Evolutionary conservation across 2,797 vertebrate genomes (phyloP), one percentile per base, ranked within the genome.

Genomic region (Arrhamphus sclerolepis): DNA sequence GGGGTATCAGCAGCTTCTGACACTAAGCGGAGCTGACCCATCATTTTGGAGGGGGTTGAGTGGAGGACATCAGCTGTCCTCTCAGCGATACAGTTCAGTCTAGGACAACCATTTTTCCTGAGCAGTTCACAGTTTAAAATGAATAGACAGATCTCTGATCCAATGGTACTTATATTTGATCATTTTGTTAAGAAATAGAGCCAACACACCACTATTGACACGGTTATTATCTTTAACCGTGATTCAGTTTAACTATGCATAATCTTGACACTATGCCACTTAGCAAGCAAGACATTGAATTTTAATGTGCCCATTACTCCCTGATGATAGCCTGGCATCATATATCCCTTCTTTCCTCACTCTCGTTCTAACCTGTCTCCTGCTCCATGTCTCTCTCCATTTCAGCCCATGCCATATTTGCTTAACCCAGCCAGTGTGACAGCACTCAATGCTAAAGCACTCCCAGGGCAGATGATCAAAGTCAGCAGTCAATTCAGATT

Each of bases 401-500:
- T 85, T 70, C 78, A 80, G 71, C 72, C 84, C 78, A 61, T 87
- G 87, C 84, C 82, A 85, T 91, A 92, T 92, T 92, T 91, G 87
- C 87, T 86, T 92, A 91, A 91, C 88, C 89, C 87, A 86, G 81
- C 87, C 83, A 85, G 80, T 89, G 89, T 91, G 90, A 93, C 92
- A 92, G 89, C 89, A 87, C 89, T 93, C 90, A 89, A 91, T 93
- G 91, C 82, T 91, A 91, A 92, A 92, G 87, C 87, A 89, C 87
- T 91, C 89, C 91, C 85, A 89, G 87, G 91, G 89, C 90, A 89
- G 77, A 89, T 91, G 91, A 94, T 93, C 91, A 93, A 93, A 93
- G 92, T 92, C 91, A 90, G 89, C 90, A 91, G 92, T 94, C 92
- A 91, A 91, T 94, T 92, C 89, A 86, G 85, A 91, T 94, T 92